A percentile compares a stretch with the other conserved stretches of the same genome.
Evolutionary conservation across 2,888 invertebrate species (phyloP).

Genomic region (Taenaris catops): DNA sequence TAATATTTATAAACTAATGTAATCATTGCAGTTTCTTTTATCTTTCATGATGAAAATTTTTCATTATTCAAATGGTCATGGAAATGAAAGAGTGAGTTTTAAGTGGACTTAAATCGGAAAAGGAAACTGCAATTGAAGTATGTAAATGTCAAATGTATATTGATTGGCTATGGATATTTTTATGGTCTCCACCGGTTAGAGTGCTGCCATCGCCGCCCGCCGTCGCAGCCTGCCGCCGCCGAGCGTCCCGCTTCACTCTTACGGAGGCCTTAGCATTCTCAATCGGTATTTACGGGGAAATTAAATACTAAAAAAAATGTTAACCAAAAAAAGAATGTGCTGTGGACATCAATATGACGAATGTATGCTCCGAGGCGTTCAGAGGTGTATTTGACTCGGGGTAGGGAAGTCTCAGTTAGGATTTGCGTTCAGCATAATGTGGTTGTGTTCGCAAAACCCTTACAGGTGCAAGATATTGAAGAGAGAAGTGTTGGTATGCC

Average conservation of each 20-base stretch:
- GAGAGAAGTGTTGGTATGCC: slow-evolving; percentile 42
- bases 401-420: slow-evolving; percentile 67
- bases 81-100: neutral
- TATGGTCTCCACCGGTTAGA: slow-evolving; percentile 77
- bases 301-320: slow-evolving; percentile 68
- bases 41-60: slow-evolving; percentile 10
- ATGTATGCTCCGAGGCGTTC: slow-evolving; percentile 42
- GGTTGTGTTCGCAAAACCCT: slow-evolving; percentile 78
- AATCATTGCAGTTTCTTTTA: slow-evolving; percentile 77
- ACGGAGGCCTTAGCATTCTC: slow-evolving; percentile 74
- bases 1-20: slow-evolving; percentile 52
- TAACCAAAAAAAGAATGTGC: slow-evolving; percentile 39
- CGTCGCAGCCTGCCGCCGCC: slow-evolving; percentile 53
- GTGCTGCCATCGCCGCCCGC: slow-evolving; percentile 55
- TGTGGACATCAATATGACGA: slow-evolving; percentile 22
- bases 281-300: slow-evolving; percentile 80
- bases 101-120: slow-evolving; percentile 10
- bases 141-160: slow-evolving; percentile 65
- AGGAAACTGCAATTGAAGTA: slow-evolving; percentile 73
- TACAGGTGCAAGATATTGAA: slow-evolving; percentile 70
- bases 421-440: slow-evolving; percentile 76
- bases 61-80: no score
- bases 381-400: slow-evolving; percentile 69
- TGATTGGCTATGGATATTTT: slow-evolving; percentile 80
- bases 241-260: slow-evolving; percentile 61